phyloP scores from a whole-genome alignment of 2,888 invertebrate genomes.

The Drosophila subsilvestris region DNA sequence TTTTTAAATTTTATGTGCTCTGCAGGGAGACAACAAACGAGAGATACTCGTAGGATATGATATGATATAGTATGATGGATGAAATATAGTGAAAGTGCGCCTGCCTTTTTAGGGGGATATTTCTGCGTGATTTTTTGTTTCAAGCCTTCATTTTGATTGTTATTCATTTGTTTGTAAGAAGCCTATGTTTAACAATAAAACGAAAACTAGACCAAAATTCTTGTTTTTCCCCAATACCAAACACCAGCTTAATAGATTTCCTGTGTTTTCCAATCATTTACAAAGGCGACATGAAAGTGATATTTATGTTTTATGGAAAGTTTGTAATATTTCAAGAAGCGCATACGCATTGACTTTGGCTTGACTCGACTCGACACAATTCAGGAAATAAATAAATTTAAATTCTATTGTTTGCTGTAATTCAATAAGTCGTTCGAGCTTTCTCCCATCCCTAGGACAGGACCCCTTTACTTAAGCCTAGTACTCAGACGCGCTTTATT shows the following conservation, averaged over 20 bases:
- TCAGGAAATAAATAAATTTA: conserved; percentile 56
- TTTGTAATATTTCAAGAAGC: conserved; percentile 37
- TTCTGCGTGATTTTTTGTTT: no score
- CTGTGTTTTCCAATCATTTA: conserved; percentile 6
- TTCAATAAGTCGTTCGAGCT: not conserved
- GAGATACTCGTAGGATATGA: conserved; percentile 19
- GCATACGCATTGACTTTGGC: conserved; percentile 65
- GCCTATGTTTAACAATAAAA: conserved; percentile 61
- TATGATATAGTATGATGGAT: conserved; percentile 45
- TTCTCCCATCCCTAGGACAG: no score
- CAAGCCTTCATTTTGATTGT: conserved; percentile 54
- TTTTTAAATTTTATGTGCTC: conserved; percentile 67
- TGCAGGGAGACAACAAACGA: conserved; percentile 44
- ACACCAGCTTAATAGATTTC: not conserved
- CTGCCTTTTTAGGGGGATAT: conserved; percentile 52
- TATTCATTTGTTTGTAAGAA: conserved; percentile 59
- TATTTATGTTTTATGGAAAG: conserved; percentile 27
- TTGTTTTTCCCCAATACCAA: conserved; percentile 7
- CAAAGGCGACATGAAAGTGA: conserved; percentile 36
- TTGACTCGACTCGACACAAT: conserved; percentile 50
- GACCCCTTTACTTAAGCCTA: no score
- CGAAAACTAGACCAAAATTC: conserved; percentile 41
- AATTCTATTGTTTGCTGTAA: not conserved
- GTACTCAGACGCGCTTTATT: no score
- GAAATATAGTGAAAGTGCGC: conserved; percentile 29